Conservation (phyloP, 1,140 invertebrate species). For the Psilanteris sp. region DNA sequence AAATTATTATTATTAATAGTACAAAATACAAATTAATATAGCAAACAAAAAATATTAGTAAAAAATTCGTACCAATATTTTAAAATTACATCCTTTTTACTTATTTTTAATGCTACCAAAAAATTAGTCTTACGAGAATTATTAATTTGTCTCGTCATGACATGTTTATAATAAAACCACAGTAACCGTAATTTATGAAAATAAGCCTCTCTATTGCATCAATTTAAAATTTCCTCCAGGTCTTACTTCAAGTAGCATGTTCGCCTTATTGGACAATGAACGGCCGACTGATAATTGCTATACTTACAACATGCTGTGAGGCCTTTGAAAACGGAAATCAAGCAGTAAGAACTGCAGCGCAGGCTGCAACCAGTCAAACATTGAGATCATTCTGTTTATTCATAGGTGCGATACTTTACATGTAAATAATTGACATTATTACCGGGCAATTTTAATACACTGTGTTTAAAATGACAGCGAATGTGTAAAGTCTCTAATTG, state of each 20-base stretch:
- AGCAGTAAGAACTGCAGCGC: constrained; percentile 88
- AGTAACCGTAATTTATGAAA: constrained; percentile 16
- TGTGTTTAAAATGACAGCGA: constrained; percentile 9
- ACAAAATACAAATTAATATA: no score
- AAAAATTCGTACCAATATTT: no score
- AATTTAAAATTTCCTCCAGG: constrained; percentile 76
- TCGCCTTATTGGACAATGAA: constrained; percentile 90
- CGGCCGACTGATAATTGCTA: constrained; percentile 88
- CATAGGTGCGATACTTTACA: constrained; percentile 81
- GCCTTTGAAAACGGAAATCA: constrained; percentile 87
- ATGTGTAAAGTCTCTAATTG: constrained; percentile 2
- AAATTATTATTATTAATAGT: no score
- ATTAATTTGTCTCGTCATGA: no score
- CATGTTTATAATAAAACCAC: no score
- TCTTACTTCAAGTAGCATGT: constrained; percentile 89
- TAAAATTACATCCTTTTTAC: no score
- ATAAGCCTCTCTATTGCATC: constrained; percentile 11
- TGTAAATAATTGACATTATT: constrained; percentile 30
- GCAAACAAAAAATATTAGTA: no score
- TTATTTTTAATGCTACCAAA: no score
- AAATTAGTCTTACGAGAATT: no score
- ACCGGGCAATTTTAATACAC: constrained; percentile 6
- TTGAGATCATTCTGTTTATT: constrained; percentile 90
- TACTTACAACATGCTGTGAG: constrained; percentile 87
- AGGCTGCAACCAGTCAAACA: constrained; percentile 91